Evolutionary conservation across 2,888 invertebrate genomes (phyloP), one percentile per base, ranked within the genome.

Genomic region (Napeogenes inachia): DNA sequence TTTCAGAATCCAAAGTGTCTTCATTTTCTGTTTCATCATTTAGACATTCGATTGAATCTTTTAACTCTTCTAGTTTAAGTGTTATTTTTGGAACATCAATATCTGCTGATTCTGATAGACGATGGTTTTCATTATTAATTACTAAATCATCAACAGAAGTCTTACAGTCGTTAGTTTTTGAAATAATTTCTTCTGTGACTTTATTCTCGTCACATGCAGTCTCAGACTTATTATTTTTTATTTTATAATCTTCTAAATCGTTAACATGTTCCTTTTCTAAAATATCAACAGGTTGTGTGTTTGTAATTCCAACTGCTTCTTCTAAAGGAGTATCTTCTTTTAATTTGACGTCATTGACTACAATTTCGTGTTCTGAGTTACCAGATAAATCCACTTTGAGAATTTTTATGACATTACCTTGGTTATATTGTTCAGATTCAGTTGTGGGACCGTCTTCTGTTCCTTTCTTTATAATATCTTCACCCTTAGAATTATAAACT

Each of bases 401-500:
- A 12, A 70, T 61, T 58, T 65, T 70, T n/a, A 67, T 47, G 32
- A 60, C 65, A 60, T 69, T 68, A 12, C 65, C 61, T 65, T 68
- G 69, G 0, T 65, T 69, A 45, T 61, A 63, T 56, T 62, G 70
- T 32, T 68, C 67, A 46, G 65, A 47, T 56, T 47, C 55, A 53
- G 58, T 57, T 12, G n/a, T 62, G 10, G 10, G 38, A 38, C 5
- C 53, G 2, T 56, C 59, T 32, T 56, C 30, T 8, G 8, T 10
- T 42, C 50, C 53, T 35, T 60, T 45, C 42, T 60, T 42, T 64
- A 56, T 59, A 50, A 57, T n/a, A 54, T 38, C 58, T 67, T 64
- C n/a, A 60, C 50, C 5, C 56, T 60, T 38, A 56, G 66, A 4
- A 30, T 63, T 47, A 13, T 45, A 50, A 38, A 42, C 2, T 63